These are phyloP conservation scores for Porites divaricata DNA, from an alignment of 92 coral and sea anemone genomes.

Conservation along the genomic window DNA sequence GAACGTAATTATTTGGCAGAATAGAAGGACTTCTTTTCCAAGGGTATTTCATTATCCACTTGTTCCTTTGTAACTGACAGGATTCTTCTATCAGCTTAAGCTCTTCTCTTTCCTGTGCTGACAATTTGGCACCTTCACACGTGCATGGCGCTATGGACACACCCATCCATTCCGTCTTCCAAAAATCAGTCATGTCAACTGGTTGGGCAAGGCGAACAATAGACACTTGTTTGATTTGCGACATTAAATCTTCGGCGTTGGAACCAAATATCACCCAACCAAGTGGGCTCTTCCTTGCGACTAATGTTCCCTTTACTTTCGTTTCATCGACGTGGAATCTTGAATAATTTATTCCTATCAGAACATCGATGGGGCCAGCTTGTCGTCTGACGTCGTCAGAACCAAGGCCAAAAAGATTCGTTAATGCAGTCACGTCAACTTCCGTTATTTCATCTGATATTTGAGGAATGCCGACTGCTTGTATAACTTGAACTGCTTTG, in stretches of 20 bases:
- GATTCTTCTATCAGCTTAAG: constrained; percentile 27
- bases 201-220: constrained; percentile 37
- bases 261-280: constrained; percentile 67
- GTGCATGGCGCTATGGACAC: constrained; percentile 46
- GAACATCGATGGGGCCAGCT: constrained; percentile 57
- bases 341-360: constrained; percentile 54
- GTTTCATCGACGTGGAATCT: constrained; percentile 34
- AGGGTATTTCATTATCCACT: not conserved
- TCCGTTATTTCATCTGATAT: constrained; percentile 39
- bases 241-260: constrained; percentile 9
- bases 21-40: constrained; percentile 41
- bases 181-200: constrained; percentile 42
- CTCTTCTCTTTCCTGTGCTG: constrained; percentile 33
- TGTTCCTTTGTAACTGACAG: constrained; percentile 22
- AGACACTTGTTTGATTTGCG: constrained; percentile 15
- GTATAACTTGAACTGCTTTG: constrained; percentile 22
- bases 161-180: constrained; percentile 71
- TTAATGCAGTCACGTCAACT: constrained; percentile 5
- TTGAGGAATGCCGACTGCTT: constrained; percentile 59
- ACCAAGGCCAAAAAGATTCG: constrained; percentile 31
- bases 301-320: constrained; percentile 38
- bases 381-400: constrained; percentile 18
- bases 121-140: constrained; percentile 50
- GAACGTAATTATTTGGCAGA: constrained; percentile 49
- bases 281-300: constrained; percentile 56